These are phyloP conservation scores for Mesorhabditis sp. DNA, from an alignment of 2,888 invertebrate genomes.

Conservation along the genomic window DNA sequence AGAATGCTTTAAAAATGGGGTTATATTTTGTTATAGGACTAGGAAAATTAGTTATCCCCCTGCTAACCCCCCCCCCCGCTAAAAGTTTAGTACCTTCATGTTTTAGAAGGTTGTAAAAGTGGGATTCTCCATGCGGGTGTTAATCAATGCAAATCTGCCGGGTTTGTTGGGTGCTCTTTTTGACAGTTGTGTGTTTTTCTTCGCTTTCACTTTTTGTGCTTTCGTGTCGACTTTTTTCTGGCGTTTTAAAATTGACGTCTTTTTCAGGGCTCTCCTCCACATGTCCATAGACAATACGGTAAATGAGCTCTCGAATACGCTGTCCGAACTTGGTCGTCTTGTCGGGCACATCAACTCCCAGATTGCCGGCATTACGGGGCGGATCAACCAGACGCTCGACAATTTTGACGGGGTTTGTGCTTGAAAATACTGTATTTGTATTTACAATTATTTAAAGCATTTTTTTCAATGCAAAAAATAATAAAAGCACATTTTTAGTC, in stretches of 20 bases:
- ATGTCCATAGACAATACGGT: slow-evolving; percentile 56
- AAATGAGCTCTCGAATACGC: slow-evolving; percentile 50
- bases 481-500: slow-evolving; percentile 23
- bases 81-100: too few relatives aligned
- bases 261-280: slow-evolving; percentile 12
- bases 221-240: too few relatives aligned
- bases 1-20: too few relatives aligned
- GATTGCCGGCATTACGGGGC: slow-evolving; percentile 49
- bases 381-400: slow-evolving; percentile 52
- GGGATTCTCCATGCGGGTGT: too few relatives aligned
- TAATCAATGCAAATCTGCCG: too few relatives aligned
- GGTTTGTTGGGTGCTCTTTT: too few relatives aligned
- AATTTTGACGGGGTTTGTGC: slow-evolving; percentile 45
- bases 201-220: too few relatives aligned
- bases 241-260: not conserved
- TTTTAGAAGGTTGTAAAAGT: too few relatives aligned
- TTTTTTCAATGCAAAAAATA: not conserved
- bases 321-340: slow-evolving; percentile 48
- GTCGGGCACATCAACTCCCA: slow-evolving; percentile 55
- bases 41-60: too few relatives aligned
- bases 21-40: too few relatives aligned
- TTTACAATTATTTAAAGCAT: not conserved
- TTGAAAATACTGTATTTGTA: not conserved
- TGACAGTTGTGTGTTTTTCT: too few relatives aligned
- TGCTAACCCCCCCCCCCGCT: too few relatives aligned